A percentile compares a stretch with the other conserved stretches of the same genome.
Evolutionary conservation across 2,888 invertebrate species (phyloP).

Genomic region (Drosophila ustulata): DNA sequence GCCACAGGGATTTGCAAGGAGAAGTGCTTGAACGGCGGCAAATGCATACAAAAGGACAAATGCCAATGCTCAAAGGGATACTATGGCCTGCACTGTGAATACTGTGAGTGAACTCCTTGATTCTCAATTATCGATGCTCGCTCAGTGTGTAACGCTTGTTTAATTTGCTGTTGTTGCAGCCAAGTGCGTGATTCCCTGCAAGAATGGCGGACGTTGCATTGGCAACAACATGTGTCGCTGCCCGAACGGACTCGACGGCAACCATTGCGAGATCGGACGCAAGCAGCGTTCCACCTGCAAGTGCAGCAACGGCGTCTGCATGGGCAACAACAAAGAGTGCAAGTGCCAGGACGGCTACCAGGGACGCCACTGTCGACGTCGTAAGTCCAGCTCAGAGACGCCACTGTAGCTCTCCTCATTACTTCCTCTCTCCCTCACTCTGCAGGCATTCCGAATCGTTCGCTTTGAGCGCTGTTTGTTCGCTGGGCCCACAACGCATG

Average conservation of each 20-base stretch:
- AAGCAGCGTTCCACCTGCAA: slow-evolving; percentile 90
- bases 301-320: slow-evolving; percentile 92
- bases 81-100: slow-evolving; percentile 95
- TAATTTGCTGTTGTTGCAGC: slow-evolving; percentile 85
- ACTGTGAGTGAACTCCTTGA: slow-evolving; percentile 88
- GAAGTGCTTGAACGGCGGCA: slow-evolving; percentile 97
- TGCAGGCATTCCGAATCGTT: slow-evolving; percentile 28
- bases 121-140: slow-evolving; percentile 56
- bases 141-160: not conserved
- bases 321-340: slow-evolving; percentile 88
- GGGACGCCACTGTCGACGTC: slow-evolving; percentile 92
- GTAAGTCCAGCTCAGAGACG: slow-evolving; percentile 84
- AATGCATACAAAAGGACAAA: slow-evolving; percentile 96
- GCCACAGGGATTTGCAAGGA: slow-evolving; percentile 94
- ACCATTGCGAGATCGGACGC: slow-evolving; percentile 96
- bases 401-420: not conserved
- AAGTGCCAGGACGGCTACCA: slow-evolving; percentile 93
- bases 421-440: not conserved
- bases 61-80: slow-evolving; percentile 97
- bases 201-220: slow-evolving; percentile 95
- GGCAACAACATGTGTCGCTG: slow-evolving; percentile 96
- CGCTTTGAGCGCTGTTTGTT: slow-evolving; percentile 35
- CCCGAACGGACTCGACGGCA: slow-evolving; percentile 92
- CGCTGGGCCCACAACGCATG: slow-evolving; percentile 30
- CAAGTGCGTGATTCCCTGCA: slow-evolving; percentile 95